Base-by-base conservation (phyloP, 2,113 vertebrate species). In the Mesoclemmys tuberculata region DNA sequence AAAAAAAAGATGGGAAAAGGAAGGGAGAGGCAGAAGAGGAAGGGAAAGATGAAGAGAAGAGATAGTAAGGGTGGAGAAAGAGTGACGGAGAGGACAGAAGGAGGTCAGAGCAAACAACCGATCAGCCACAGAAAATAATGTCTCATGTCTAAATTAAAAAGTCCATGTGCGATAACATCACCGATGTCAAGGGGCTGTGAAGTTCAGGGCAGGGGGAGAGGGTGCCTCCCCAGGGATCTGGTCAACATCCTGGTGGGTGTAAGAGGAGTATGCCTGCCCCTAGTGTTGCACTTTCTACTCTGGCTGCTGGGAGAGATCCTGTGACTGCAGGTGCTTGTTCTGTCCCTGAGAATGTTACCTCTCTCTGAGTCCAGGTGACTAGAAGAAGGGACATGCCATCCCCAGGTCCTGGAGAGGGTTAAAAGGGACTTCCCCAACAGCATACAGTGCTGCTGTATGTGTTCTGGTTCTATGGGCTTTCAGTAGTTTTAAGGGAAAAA, bases 381-480 rank as follows among this genome's bases (percentile, higher is more conserved):
- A n/a, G 24, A 38, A n/a, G 93, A 93, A 24, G 54, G 54, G 38
- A 16, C 13, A 29, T 56, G 54, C 10, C 14, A 56, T 38, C n/a
- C 14, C 26, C 16, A 44, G 8, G 9, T 80, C 24, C 31, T 48
- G 51, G 16, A 8, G 5, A 7, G 48, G 1, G 2, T 90, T 21
- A 52, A 68, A 56, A 55, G 19, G 7, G 6, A 4, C 29, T 12
- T 44, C 58, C 0, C 10, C 78, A 5, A 10, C 19, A 4, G 64
- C n/a, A 8, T 8, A 8, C 0, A 3, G 24, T 90, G 91, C 84
- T 2, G 2, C 0, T 0, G 1, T 74, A 71, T 38, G 21, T 6
- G 27, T 19, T n/a, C 1, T 10, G 3, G 1, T 79, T 61, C 55
- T 29, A 55, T 35, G 4, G 2, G 2, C 1, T 81, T 61, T 84